These are phyloP conservation scores for Aythya baeri DNA, from an alignment of 2,113 vertebrate species.

Conservation along the genomic window DNA sequence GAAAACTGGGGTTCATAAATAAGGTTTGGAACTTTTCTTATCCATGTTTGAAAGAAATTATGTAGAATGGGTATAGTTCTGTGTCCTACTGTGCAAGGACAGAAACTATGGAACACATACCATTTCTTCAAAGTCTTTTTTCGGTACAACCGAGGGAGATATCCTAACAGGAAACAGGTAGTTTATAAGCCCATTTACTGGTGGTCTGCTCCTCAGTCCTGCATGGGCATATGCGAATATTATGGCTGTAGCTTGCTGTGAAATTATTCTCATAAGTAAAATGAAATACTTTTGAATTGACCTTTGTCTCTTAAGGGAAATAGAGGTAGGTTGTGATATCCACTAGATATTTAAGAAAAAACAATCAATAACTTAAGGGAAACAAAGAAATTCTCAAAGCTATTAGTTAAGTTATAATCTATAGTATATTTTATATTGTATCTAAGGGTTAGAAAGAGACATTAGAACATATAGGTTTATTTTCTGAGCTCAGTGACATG, in stretches of 20 bases:
- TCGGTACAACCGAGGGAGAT: background rate
- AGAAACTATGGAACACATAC: background rate
- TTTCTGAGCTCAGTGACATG: slow-evolving; percentile 25
- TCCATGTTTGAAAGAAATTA: background rate
- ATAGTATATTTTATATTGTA: slow-evolving; percentile 22
- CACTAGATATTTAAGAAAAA: slow-evolving; percentile 2
- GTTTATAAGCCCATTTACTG: background rate
- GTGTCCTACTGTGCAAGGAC: background rate
- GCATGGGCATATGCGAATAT: background rate
- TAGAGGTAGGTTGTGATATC: background rate
- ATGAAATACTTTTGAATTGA: background rate
- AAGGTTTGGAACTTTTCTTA: background rate
- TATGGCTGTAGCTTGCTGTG: background rate
- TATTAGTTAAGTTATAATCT: slow-evolving; percentile 43
- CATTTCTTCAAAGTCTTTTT: background rate
- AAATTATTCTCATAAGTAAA: background rate
- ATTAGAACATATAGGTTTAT: slow-evolving; percentile 37
- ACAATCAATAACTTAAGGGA: slow-evolving; percentile 23
- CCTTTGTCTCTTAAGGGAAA: background rate
- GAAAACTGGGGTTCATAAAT: background rate
- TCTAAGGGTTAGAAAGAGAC: background rate
- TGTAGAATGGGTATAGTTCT: background rate
- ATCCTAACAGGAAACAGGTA: background rate
- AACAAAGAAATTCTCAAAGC: slow-evolving; percentile 45
- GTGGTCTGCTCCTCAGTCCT: background rate